Conservation (phyloP, 1,140 invertebrate genomes). For the Temnothorax curvispinosus region DNA sequence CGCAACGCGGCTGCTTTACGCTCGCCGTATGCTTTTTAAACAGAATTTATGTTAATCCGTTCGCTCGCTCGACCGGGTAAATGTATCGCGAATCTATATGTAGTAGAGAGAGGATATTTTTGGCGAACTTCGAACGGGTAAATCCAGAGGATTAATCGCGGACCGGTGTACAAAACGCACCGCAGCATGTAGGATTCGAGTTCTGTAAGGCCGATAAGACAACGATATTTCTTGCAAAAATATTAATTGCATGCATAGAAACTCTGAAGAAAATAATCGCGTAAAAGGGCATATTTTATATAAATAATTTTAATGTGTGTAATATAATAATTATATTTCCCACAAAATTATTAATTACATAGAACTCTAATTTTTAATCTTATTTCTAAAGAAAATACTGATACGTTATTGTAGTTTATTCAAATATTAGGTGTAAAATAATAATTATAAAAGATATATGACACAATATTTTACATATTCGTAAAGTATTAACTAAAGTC, state of each 20-base stretch:
- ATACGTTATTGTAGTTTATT: background rate
- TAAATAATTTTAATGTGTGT: background rate
- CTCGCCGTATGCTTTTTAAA: conserved; percentile 22
- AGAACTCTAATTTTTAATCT: background rate
- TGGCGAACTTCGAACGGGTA: conserved; percentile 5
- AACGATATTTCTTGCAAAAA: background rate
- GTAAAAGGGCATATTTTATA: background rate
- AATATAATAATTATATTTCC: background rate
- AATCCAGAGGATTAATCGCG: conserved; percentile 32
- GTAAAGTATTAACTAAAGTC: background rate
- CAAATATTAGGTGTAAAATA: background rate
- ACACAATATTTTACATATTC: background rate
- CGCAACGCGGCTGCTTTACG: background rate
- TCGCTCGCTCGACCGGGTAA: background rate
- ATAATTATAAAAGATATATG: background rate
- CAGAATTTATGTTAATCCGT: conserved; percentile 56
- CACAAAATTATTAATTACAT: background rate
- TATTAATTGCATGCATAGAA: background rate
- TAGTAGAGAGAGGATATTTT: conserved; percentile 21
- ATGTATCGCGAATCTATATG: conserved; percentile 17
- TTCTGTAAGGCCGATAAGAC: background rate
- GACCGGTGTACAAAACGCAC: conserved; percentile 2
- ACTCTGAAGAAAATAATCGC: background rate
- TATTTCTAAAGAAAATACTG: background rate
- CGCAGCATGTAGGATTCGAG: background rate